These are phyloP conservation scores for Diarsia dahlii DNA, from an alignment of 2,888 invertebrate genomes.

Conservation along the genomic window DNA sequence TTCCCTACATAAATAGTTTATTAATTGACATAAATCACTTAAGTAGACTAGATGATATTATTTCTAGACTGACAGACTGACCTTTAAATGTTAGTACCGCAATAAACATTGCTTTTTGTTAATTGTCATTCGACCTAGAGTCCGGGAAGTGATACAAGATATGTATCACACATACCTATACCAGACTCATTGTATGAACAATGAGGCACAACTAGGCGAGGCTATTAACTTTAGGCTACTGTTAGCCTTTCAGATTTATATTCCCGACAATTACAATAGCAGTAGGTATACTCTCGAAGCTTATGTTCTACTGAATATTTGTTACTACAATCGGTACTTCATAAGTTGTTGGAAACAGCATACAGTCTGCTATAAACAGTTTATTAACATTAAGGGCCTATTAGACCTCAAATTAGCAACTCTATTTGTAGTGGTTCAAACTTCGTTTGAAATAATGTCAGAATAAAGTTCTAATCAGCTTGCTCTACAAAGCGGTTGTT, in stretches of 20 bases:
- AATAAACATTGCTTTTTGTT: constrained; percentile 23
- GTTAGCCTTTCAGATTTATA: constrained; percentile 18
- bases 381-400: too few relatives aligned
- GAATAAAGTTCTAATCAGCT: too few relatives aligned
- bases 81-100: constrained; percentile 14
- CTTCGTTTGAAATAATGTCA: too few relatives aligned
- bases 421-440: too few relatives aligned
- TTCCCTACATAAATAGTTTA: background rate
- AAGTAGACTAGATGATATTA: background rate
- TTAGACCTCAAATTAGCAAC: too few relatives aligned
- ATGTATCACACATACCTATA: constrained; percentile 21
- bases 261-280: background rate
- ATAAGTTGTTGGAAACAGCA: background rate
- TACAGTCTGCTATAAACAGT: background rate
- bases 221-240: too few relatives aligned
- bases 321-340: too few relatives aligned
- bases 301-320: too few relatives aligned
- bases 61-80: background rate
- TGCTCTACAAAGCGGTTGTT: too few relatives aligned
- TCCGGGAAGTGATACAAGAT: constrained; percentile 37
- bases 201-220: too few relatives aligned
- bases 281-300: background rate
- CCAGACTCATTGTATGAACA: constrained; percentile 34
- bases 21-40: background rate
- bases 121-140: constrained; percentile 32